A percentile compares a stretch with the other conserved stretches of the same genome.
These are phyloP conservation scores for Euwallacea similis DNA, from an alignment of 1,140 invertebrate species.

Conservation along the genomic window DNA sequence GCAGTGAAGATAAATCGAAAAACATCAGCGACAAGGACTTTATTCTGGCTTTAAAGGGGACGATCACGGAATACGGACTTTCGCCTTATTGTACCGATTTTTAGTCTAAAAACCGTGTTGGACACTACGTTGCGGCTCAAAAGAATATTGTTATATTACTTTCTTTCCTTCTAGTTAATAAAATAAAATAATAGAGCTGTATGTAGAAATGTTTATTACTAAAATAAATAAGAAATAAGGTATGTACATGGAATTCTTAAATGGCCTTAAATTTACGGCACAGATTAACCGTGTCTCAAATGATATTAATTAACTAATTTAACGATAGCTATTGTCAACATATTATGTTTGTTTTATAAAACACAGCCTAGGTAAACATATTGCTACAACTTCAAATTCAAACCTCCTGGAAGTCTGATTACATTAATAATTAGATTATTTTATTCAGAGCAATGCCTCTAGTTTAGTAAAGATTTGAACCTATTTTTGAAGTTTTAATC, in stretches of 20 bases:
- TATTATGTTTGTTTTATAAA: conserved; percentile 13
- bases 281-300: neutral
- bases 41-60: conserved; percentile 26
- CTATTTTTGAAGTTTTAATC: no score
- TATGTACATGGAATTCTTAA: conserved; percentile 19
- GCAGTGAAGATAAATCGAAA: conserved; percentile 34
- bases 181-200: neutral
- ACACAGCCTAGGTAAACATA: conserved; percentile 15
- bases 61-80: conserved; percentile 24
- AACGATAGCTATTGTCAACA: neutral
- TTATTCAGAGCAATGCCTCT: no score
- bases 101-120: no score
- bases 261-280: no score
- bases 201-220: neutral
- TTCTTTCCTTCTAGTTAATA: no score
- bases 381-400: no score
- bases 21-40: conserved; percentile 38
- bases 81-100: no score
- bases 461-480: no score
- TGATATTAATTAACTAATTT: neutral
- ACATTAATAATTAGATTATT: no score
- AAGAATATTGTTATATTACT: no score
- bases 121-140: no score
- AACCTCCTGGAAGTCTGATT: no score
- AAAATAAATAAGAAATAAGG: conserved; percentile 13